Conservation (phyloP, 2,888 invertebrate species). For the Cephus runcator region DNA sequence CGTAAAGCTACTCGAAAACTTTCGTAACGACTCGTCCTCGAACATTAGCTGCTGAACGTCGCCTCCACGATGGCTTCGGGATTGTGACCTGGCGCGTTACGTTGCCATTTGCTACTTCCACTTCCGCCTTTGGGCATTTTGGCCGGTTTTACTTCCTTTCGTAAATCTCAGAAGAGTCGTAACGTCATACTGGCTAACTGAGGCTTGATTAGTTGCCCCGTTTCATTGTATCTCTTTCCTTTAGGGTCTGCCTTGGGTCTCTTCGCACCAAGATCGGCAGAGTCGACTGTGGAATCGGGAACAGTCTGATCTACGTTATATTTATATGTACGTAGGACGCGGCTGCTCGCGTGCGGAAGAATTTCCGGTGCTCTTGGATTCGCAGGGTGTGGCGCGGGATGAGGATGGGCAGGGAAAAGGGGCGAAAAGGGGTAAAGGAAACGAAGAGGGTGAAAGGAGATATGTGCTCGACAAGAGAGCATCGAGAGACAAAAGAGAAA, state of each 20-base stretch:
- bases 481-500: constrained; percentile 33
- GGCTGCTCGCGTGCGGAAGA: too few species aligned
- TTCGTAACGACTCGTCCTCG: constrained; percentile 1
- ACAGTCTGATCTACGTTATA: background rate
- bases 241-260: background rate
- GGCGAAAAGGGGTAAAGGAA: too few species aligned
- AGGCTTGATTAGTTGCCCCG: background rate
- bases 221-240: background rate
- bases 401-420: too few species aligned
- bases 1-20: constrained; percentile 8
- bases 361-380: too few species aligned
- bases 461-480: too few species aligned
- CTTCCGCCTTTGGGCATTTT: background rate
- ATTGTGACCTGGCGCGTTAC: background rate
- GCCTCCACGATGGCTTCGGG: background rate
- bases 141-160: background rate
- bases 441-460: too few species aligned
- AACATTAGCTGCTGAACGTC: background rate
- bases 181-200: background rate
- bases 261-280: background rate
- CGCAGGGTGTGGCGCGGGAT: too few species aligned
- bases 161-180: background rate
- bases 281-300: background rate
- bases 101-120: background rate
- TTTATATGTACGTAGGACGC: background rate